These are phyloP conservation scores for Ceratosolen solmsi DNA, from an alignment of 1,140 invertebrate species.

Conservation along the genomic window DNA sequence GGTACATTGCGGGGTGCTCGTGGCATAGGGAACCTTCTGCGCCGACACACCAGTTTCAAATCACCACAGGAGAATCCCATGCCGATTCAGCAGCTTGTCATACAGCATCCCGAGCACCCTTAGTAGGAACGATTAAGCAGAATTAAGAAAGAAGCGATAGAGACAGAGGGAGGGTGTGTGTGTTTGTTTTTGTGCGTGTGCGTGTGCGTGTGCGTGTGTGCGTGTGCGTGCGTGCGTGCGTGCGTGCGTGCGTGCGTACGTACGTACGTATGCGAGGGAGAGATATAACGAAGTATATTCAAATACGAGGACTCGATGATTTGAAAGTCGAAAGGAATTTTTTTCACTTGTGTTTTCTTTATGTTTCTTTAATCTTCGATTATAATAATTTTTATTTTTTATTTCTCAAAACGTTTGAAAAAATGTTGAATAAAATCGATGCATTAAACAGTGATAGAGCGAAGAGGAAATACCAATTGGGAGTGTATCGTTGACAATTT, in stretches of 20 bases:
- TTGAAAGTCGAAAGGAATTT: slow-evolving; percentile 20
- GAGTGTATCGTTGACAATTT: not conserved
- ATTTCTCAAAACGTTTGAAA: no score
- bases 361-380: not conserved
- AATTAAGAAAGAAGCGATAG: not conserved
- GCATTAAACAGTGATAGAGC: not conserved
- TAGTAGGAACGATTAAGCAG: slow-evolving; percentile 58
- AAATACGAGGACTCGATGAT: slow-evolving; percentile 18
- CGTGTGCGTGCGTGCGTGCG: no score
- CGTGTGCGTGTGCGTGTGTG: no score
- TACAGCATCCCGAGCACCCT: slow-evolving; percentile 73
- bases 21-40: slow-evolving; percentile 73
- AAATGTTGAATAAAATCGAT: not conserved
- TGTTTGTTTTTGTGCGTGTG: no score
- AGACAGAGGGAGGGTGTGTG: not conserved
- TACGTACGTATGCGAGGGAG: not conserved
- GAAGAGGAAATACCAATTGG: no score
- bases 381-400: no score
- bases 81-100: slow-evolving; percentile 72
- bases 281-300: not conserved
- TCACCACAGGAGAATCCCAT: slow-evolving; percentile 72
- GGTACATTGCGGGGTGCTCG: slow-evolving; percentile 72
- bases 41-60: slow-evolving; percentile 74
- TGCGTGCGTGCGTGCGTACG: no score
- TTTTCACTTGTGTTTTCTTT: slow-evolving; percentile 7